phyloP scores from a whole-genome alignment of 64 coral and sea anemone species.

The Actinia tenebrosa region DNA sequence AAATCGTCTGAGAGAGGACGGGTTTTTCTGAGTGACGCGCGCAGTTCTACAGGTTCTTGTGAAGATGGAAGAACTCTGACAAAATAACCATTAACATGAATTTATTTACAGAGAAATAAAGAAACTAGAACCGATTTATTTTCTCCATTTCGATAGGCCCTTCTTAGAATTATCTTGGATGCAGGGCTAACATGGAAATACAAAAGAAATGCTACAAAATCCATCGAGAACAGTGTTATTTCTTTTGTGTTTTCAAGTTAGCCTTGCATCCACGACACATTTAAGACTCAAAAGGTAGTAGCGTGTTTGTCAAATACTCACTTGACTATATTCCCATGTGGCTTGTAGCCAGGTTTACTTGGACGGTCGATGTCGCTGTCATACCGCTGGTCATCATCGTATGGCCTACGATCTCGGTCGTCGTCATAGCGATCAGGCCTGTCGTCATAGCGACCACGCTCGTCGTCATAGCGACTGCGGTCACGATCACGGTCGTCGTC shows the following conservation, averaged over 20 bases:
- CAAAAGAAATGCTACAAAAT: too few species aligned
- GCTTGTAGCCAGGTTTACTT: conserved; percentile 79
- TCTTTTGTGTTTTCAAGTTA: too few species aligned
- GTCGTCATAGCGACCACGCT: conserved; percentile 23
- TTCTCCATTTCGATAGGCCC: too few species aligned
- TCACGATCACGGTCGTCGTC: conserved; percentile 37
- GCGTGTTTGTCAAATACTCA: conserved; percentile 26
- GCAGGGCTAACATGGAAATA: too few species aligned
- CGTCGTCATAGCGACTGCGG: conserved; percentile 34
- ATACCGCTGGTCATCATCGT: conserved; percentile 32
- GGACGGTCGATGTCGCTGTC: conserved; percentile 44
- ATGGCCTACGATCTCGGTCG: conserved; percentile 25
- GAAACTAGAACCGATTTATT: too few species aligned
- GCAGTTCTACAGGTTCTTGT: conserved; percentile 65
- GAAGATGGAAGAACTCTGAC: conserved; percentile 67
- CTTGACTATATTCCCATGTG: conserved; percentile 68
- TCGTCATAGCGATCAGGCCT: conserved; percentile 27
- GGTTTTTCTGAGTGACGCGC: conserved; percentile 67
- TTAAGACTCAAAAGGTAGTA: too few species aligned
- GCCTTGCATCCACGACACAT: too few species aligned
- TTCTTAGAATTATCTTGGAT: too few species aligned
- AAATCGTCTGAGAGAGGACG: conserved; percentile 30
- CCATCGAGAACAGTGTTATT: too few species aligned
- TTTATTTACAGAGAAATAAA: too few species aligned
- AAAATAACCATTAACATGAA: not conserved